Evolutionary conservation across 2,113 vertebrate genomes (phyloP).

Genomic region (Scophthalmus maximus): DNA sequence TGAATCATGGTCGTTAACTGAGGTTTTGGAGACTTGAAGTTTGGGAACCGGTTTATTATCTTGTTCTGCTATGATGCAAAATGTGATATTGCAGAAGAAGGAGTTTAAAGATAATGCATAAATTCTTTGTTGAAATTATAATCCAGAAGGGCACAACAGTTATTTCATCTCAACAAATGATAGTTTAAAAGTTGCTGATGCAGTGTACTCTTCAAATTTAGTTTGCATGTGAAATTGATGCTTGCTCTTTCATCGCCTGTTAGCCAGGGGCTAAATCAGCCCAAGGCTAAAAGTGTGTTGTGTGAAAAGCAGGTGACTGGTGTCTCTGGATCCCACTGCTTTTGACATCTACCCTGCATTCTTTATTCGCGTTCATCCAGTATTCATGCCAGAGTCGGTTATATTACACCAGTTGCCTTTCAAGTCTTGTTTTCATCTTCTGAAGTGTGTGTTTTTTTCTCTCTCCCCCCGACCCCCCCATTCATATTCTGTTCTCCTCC

Average conservation of each 20-base stretch:
- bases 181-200: constrained; percentile 21
- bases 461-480: background rate
- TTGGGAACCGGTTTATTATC: background rate
- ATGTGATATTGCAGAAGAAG: background rate
- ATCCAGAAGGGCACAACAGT: constrained; percentile 20
- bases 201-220: constrained; percentile 23
- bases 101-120: background rate
- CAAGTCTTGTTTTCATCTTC: constrained; percentile 70
- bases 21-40: background rate
- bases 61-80: background rate
- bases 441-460: constrained; percentile 49
- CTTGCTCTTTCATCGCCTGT: constrained; percentile 39
- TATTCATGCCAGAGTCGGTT: constrained; percentile 71
- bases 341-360: constrained; percentile 68
- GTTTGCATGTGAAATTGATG: constrained; percentile 48
- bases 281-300: constrained; percentile 53
- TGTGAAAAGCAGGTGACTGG: constrained; percentile 55
- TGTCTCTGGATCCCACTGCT: constrained; percentile 35
- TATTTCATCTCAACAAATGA: constrained; percentile 3
- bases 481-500: constrained; percentile 70
- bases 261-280: constrained; percentile 52
- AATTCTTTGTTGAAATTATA: constrained; percentile 7
- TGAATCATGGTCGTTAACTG: background rate
- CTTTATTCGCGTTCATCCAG: constrained; percentile 65
- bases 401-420: constrained; percentile 70